Base-by-base conservation (phyloP, 2,888 invertebrate species). In the Leucophora obtusa region DNA sequence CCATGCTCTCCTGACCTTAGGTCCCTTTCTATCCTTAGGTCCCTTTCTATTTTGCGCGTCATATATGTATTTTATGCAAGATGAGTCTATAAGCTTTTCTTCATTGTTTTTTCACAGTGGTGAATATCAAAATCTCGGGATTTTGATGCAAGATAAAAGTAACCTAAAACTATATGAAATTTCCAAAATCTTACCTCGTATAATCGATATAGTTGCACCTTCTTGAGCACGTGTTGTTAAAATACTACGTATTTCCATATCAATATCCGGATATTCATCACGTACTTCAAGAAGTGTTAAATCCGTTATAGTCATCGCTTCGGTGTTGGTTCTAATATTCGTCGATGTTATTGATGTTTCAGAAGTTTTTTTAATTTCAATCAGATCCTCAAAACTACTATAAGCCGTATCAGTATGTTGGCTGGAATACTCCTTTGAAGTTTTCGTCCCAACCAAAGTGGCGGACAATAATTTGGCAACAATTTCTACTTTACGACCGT, bases 161-260 rank as follows among this genome's bases (percentile, higher is more conserved):
- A n/a, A n/a, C n/a, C n/a, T n/a, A n/a, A 21, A 21, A 21, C 21
- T 28, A 28, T 7, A 6, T 28, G 3, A 1, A 28, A 28, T 28
- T 18, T 51, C 5, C 14, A 24, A 11, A 33, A 15, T 79, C 85
- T 85, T 86, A 90, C 90, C 85, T 77, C 86, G 86, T 66, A 90
- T 88, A 68, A 86, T 85, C 72, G 87, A 83, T 83, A 90, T 89
- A 75, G 90, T 89, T 65, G 88, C 86, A 17, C 90, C 90, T 73
- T 87, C 85, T 81, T 88, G 87, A 79, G 90, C 88, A 84, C 88
- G 87, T 75, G 87, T 76, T 66, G 87, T 83, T 66, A 90, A 83
- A 82, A 90, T 89, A 70, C 85, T 85, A 33, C 89, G 88, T 58
- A 90, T 82, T 75, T 89, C 87, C 11, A 82, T 77, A 83, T 89